Conservation (phyloP, 2,797 vertebrate genomes). For the Phataginus tricuspis region DNA sequence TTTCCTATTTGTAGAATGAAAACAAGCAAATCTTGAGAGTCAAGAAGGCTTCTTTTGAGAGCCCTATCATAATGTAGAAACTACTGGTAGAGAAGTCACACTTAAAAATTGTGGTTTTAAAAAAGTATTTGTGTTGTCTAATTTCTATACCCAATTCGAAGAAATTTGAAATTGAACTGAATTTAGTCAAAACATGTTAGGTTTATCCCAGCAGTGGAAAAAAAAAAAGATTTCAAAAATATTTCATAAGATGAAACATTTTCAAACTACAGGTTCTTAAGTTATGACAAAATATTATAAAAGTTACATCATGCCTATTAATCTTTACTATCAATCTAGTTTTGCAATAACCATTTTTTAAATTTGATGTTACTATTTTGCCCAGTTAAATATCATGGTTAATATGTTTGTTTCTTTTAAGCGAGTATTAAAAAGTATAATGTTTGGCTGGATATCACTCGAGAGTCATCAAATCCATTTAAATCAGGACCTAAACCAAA, state of each 20-base stretch:
- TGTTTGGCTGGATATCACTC: neutral
- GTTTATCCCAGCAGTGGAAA: neutral
- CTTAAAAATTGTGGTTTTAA: neutral
- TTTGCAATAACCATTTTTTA: slow-evolving; percentile 26
- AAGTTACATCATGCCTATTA: neutral
- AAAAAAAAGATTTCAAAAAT: neutral
- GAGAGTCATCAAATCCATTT: neutral
- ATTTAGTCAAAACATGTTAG: slow-evolving; percentile 43
- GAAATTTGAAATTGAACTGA: slow-evolving; percentile 33
- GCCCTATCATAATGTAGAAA: neutral
- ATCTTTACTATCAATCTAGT: neutral
- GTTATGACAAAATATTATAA: neutral
- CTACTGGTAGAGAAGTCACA: neutral
- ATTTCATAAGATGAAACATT: neutral
- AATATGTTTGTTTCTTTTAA: neutral
- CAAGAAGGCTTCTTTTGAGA: neutral
- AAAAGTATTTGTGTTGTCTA: neutral
- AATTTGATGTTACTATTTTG: slow-evolving; percentile 9
- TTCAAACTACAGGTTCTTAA: neutral
- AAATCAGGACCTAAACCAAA: neutral
- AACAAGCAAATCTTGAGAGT: neutral
- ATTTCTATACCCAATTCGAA: slow-evolving; percentile 31
- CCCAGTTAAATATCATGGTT: neutral
- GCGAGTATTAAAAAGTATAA: neutral
- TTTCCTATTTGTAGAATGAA: neutral